Evolutionary conservation across 1,140 invertebrate genomes (phyloP).

Genomic region (Nylanderia fulva): DNA sequence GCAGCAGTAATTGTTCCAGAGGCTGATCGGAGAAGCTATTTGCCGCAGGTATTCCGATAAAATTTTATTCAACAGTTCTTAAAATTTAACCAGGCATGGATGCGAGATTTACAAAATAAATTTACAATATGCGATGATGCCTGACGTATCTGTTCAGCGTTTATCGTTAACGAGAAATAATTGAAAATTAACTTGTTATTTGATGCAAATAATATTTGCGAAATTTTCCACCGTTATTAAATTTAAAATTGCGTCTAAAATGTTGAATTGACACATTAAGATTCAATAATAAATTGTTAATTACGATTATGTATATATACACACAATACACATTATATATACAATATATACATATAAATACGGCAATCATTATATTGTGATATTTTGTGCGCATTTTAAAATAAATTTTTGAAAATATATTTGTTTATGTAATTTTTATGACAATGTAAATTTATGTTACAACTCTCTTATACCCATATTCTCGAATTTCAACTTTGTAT

Average conservation of each 20-base stretch:
- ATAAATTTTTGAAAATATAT: background rate
- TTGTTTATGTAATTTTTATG: conserved; percentile 15
- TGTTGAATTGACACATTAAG: background rate
- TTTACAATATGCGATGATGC: background rate
- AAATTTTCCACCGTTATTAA: background rate
- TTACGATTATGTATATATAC: background rate
- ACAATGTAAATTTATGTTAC: background rate
- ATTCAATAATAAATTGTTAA: background rate
- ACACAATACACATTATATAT: no score
- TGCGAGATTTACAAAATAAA: conserved; percentile 1
- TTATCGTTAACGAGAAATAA: background rate
- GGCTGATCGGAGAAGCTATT: conserved; percentile 28
- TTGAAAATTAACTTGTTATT: background rate
- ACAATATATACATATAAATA: background rate
- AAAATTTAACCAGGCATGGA: background rate
- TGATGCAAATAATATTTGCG: background rate
- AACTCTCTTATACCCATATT: background rate
- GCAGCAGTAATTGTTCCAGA: background rate
- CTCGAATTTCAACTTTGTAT: background rate
- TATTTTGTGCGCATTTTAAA: background rate
- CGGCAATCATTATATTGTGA: background rate
- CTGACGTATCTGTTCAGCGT: background rate
- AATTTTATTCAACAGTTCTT: conserved; percentile 28
- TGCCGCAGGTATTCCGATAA: conserved; percentile 29
- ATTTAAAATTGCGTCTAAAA: background rate